Conservation (phyloP, 2,113 vertebrate genomes). For the Centrocercus urophasianus region DNA sequence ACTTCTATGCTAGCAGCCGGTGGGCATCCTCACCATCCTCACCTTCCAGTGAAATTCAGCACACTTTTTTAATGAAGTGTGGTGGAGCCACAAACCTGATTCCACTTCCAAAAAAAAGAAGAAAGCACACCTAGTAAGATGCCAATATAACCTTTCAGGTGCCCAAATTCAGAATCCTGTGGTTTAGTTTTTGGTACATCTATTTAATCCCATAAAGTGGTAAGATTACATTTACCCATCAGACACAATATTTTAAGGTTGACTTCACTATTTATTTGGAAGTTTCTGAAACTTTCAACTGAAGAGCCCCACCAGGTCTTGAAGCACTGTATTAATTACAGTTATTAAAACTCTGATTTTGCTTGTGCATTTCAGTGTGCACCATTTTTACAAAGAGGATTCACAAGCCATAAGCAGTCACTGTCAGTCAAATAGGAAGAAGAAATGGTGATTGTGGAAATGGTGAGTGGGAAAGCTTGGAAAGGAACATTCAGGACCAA, state of each 20-base stretch:
- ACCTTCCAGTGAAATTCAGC: neutral
- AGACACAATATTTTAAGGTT: neutral
- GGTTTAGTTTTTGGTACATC: neutral
- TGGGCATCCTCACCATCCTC: neutral
- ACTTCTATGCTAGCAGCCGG: neutral
- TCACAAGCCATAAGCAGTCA: neutral
- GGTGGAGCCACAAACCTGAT: neutral
- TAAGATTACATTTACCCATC: neutral
- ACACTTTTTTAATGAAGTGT: conserved; percentile 6
- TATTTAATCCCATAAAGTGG: neutral
- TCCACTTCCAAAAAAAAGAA: neutral
- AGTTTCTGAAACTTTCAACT: neutral
- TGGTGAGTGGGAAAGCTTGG: neutral
- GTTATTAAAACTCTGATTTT: neutral
- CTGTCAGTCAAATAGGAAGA: neutral
- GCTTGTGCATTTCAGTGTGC: neutral
- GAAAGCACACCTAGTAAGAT: neutral
- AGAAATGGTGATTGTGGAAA: neutral
- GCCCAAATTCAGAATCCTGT: neutral
- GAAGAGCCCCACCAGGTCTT: neutral
- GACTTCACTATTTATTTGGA: neutral
- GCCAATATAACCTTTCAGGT: neutral
- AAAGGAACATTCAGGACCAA: neutral
- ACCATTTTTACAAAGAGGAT: neutral
- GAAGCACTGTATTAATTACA: neutral